Evolutionary conservation across 2,113 vertebrate species (phyloP).

Genomic region (Saguinus midas): DNA sequence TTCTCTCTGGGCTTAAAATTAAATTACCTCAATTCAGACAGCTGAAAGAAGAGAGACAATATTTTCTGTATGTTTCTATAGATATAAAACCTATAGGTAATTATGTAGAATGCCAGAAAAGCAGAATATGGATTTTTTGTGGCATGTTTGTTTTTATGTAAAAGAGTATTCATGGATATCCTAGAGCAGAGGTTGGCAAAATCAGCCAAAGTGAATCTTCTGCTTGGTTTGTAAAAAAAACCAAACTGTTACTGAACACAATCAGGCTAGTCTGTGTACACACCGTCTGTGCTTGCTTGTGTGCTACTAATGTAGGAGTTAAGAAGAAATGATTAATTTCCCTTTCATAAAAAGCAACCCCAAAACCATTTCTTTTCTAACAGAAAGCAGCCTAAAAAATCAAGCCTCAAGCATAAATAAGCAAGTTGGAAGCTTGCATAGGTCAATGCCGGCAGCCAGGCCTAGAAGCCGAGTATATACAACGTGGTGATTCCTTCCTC

Average conservation of each 20-base stretch:
- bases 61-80: background rate
- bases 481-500: no score
- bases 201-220: background rate
- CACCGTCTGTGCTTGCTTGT: background rate
- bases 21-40: background rate
- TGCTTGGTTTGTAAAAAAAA: background rate
- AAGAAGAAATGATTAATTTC: no score
- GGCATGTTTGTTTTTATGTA: background rate
- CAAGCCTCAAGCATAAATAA: no score
- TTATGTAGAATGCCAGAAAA: background rate
- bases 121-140: background rate
- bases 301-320: background rate
- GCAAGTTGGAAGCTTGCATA: no score
- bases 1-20: background rate
- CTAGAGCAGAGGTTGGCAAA: background rate
- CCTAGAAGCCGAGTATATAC: no score
- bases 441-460: no score
- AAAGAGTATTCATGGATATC: background rate
- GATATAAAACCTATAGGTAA: background rate
- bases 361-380: no score
- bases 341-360: no score
- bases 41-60: background rate
- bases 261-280: background rate
- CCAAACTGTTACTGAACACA: background rate
- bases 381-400: no score